Evolutionary conservation across 2,797 vertebrate species (phyloP), one percentile per base, ranked within the genome.

Genomic region (Hoplostethus mediterraneus): DNA sequence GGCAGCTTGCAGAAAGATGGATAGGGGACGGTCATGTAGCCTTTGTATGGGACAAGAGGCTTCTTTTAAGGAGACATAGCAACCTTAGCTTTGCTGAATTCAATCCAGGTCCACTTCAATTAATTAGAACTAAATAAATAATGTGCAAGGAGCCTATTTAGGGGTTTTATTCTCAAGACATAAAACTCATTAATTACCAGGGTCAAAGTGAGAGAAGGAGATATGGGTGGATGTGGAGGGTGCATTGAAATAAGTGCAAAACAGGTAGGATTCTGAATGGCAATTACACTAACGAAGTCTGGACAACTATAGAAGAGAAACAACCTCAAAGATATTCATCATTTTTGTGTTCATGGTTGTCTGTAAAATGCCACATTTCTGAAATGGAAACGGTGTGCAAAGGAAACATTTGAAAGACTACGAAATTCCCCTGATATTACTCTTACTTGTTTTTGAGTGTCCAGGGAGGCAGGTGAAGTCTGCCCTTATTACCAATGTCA

Each of bases 401-500:
- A 28, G 64, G 73, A 88, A 87, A 81, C 75, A 87, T 85, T 80
- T 66, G 85, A 77, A 86, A 79, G 65, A 73, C 57, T 36, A 64
- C 59, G 75, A 83, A 55, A 77, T 75, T 79, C 60, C 66, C 70
- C 67, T 74, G 80, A 82, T 89, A 92, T 93, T 90, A 83, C 75
- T 93, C 90, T 92, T 90, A 80, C 88, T 93, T 95, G 92, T 93
- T 94, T 94, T 91, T 90, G 89, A 91, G 81, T 81, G 90, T 93
- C 92, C 83, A 79, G 79, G 83, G 79, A 93, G 89, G 89, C 92
- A 95, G 94, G 94, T 95, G 92, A 95, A 91, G 93, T 93, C 92
- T 95, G 91, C 93, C 94, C 94, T 95, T 97, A 96, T 97, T 97
- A 96, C 97, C 96, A 96, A 94, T 96, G 97, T 98, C 95, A 95